Base-by-base conservation (phyloP, 2,113 vertebrate species). In the Mormyrus lacerda region DNA sequence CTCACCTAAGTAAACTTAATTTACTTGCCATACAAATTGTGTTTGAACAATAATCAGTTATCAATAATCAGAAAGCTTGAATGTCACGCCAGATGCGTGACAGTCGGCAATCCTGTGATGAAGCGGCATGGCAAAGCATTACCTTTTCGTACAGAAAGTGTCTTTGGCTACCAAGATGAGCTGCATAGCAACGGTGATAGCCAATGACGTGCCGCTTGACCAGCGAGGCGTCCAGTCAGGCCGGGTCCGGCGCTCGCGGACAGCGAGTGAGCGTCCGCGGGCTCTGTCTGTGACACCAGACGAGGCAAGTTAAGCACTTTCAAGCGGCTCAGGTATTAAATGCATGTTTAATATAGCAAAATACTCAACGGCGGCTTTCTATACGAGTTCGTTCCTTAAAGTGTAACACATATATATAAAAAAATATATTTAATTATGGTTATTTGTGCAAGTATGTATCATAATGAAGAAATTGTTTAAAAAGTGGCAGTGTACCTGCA, bases 151-250 rank as follows among this genome's bases (percentile, higher is more conserved):
- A 3, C 10, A 69, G 61, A 10, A 69, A 31, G 61, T 27, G 10
- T 11, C n/a, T 31, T 45, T 45, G 82, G 82, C 24, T 45, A 53
- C 55, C 4, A 58, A 87, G 53, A 17, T 17, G 21, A 61, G 55
- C 86, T 10, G 86, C 53, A 87, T 61, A 6, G 86, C 55, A 87
- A 87, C 86, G 86, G 39, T 61, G 51, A 39, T 8, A 87, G 39
- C 86, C 86, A 87, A 87, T 87, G 27, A 10, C 55, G 53, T 65
- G 15, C 9, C 17, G 39, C 51, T 24, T 3, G 31, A 7, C 5
- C 5, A 0, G 31, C 24, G 55, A 8, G 35, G 50, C 8, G 86
- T 39, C 35, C 86, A 87, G 8, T 50, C 85, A 87, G 50, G 31
- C 24, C n/a, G 27, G 3, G 85, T 5, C 27, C 21, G 21, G 5